Evolutionary conservation across 2,888 invertebrate genomes (phyloP).

Genomic region (Hoplodrina ambigua): DNA sequence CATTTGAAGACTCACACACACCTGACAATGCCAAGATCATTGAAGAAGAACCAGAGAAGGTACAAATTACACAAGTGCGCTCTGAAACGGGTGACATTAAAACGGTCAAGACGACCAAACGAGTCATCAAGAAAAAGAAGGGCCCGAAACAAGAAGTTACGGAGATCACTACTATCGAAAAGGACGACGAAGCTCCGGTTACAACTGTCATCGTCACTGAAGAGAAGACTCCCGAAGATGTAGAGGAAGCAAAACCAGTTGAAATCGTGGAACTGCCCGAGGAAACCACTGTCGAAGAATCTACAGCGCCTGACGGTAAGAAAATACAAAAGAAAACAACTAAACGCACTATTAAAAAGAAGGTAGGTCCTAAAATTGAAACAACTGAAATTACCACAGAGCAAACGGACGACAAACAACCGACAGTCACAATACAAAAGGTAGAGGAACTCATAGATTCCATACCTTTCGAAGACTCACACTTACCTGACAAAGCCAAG

Average conservation of each 20-base stretch:
- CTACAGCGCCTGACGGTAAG: too few relatives aligned
- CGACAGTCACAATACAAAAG: too few relatives aligned
- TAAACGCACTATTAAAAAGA: too few relatives aligned
- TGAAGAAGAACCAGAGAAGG: slow-evolving; percentile 22
- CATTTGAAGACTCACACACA: slow-evolving; percentile 32
- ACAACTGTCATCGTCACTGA: slow-evolving; percentile 36
- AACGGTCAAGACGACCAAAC: slow-evolving; percentile 30
- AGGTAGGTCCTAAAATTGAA: too few relatives aligned
- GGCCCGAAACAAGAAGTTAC: slow-evolving; percentile 39
- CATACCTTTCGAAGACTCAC: too few relatives aligned
- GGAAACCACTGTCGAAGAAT: too few relatives aligned
- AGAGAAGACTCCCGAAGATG: slow-evolving; percentile 14
- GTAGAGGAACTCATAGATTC: too few relatives aligned
- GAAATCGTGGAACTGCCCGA: slow-evolving; percentile 50
- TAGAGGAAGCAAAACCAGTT: slow-evolving; percentile 49
- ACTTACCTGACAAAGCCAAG: too few relatives aligned
- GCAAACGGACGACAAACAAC: too few relatives aligned
- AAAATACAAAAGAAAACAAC: too few relatives aligned
- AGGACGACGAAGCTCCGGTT: slow-evolving; percentile 40
- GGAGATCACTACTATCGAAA: slow-evolving; percentile 53
- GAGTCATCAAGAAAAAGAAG: slow-evolving; percentile 40
- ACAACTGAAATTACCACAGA: too few relatives aligned
- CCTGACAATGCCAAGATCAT: slow-evolving; percentile 64
- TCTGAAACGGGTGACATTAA: slow-evolving; percentile 35
- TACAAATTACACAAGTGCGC: slow-evolving; percentile 30